Percentiles rank a stretch among this genome's conserved stretches.
phyloP scores from a whole-genome alignment of 2,888 invertebrate species.

The Luffia ferchaultella region DNA sequence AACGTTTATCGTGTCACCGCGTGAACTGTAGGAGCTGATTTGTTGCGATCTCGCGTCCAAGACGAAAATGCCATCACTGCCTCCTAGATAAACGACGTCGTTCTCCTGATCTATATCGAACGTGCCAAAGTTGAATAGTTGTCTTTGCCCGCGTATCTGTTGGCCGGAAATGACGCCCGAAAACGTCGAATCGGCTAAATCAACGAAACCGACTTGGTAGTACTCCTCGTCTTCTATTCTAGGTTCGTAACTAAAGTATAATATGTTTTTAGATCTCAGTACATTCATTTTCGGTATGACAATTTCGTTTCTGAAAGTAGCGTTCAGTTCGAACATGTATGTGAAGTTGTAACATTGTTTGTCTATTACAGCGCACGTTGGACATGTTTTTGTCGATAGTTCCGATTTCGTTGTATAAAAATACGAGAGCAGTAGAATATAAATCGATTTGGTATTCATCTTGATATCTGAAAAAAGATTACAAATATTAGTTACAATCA shows the following conservation, averaged over 20 bases:
- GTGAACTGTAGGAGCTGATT: conserved; percentile 34
- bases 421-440: too few relatives aligned
- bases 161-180: conserved; percentile 25
- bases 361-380: conserved; percentile 31
- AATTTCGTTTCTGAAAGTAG: conserved; percentile 33
- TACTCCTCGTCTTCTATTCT: conserved; percentile 37
- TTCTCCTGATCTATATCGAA: conserved; percentile 48
- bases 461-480: too few relatives aligned
- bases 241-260: conserved; percentile 47
- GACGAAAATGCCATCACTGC: conserved; percentile 38
- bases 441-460: too few relatives aligned
- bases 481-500: too few relatives aligned
- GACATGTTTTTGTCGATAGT: conserved; percentile 17
- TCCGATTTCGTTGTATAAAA: neutral
- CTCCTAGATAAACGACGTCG: conserved; percentile 38
- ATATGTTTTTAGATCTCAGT: conserved; percentile 28
- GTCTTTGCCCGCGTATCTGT: conserved; percentile 12
- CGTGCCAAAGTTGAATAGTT: conserved; percentile 38
- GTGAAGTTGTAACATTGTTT: conserved; percentile 34
- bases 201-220: conserved; percentile 41
- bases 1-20: conserved; percentile 33
- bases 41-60: conserved; percentile 26
- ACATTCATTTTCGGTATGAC: conserved; percentile 41
- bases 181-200: conserved; percentile 23
- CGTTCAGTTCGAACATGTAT: conserved; percentile 34